Evolutionary conservation across 1,140 invertebrate genomes (phyloP), one percentile per base, ranked within the genome.

Genomic region (Aphaenogaster ashmeadi): DNA sequence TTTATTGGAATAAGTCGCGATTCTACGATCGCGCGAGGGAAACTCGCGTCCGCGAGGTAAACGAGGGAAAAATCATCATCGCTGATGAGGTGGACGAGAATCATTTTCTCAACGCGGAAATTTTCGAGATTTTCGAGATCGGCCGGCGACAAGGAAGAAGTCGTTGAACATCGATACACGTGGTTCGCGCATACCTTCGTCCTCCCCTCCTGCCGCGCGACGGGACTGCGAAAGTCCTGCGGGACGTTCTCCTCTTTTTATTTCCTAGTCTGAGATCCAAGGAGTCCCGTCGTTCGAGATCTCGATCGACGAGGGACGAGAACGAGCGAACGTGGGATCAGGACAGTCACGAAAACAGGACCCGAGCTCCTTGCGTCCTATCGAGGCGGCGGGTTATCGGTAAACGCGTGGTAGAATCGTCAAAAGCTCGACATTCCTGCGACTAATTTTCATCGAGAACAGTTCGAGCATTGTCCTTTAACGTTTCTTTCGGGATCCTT

Each of bases 1-100:
- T 88, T 85, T 85, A 85, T 77, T 84, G 69, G 71, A 84, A 89
- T 78, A 85, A 85, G 71, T 84, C 62, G 77, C 85, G 56, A 87
- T 66, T 62, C 36, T 66, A 38, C 9, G 41, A 84, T 60, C 71
- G 60, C 62, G 47, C 58, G 47, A 66, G 15, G 13, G 41, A 67
- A 66, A 69, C n/a, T n/a, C 33, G 54, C 60, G 66, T 62, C 50
- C 50, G 47, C 77, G n/a, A 64, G 41, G 18, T 54, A 33, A 75
- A 33, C 33, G 33, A 64, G 38, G 52, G 18, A 50, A 56, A 27
- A 71, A 67, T 64, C 2, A 71, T 72, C 66, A 41, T 83, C 80
- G 52, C 41, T 27, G 54, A 74, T 27, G 54, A 74, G 54, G 44
- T 15, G n/a, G 52, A 60, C 21, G 18, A 83, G 11, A 47, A 83